phyloP scores from a whole-genome alignment of 2,888 invertebrate species.

The Cosmorhoe ocellata region DNA sequence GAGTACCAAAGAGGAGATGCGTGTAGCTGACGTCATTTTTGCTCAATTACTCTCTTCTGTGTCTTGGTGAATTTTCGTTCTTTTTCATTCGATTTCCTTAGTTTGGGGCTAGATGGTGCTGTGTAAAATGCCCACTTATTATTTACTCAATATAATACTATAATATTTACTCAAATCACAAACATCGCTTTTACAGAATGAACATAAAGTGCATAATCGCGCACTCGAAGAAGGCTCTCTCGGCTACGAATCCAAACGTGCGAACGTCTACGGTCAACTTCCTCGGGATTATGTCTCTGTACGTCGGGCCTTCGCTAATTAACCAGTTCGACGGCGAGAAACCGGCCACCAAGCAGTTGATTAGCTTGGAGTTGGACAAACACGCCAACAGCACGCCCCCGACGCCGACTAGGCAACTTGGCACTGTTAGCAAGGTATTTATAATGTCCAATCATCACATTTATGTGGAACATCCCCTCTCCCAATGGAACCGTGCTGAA shows the following conservation, averaged over 20 bases:
- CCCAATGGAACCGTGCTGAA: no score
- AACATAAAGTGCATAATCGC: constrained; percentile 89
- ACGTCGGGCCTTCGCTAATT: constrained; percentile 89
- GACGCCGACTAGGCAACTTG: constrained; percentile 85
- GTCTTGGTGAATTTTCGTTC: no score
- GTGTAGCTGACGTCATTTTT: no score
- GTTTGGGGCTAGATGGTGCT: no score
- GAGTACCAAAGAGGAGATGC: no score
- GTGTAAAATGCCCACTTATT: no score
- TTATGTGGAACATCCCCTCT: no score
- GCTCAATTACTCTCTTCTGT: no score
- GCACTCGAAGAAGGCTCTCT: constrained; percentile 90
- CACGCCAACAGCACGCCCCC: constrained; percentile 89
- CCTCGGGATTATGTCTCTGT: constrained; percentile 90
- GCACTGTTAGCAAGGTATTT: constrained; percentile 66
- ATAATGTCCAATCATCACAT: background rate
- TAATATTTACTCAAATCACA: no score
- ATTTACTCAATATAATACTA: no score
- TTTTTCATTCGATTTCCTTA: no score
- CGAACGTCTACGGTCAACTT: constrained; percentile 89
- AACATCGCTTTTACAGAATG: constrained; percentile 68
- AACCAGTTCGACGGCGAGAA: constrained; percentile 94
- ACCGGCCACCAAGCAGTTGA: constrained; percentile 90
- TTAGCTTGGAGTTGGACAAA: constrained; percentile 93
- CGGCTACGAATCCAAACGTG: constrained; percentile 92